These are phyloP conservation scores for Cacajao melanocephalus DNA, from an alignment of 2,797 vertebrate genomes.

Conservation along the genomic window DNA sequence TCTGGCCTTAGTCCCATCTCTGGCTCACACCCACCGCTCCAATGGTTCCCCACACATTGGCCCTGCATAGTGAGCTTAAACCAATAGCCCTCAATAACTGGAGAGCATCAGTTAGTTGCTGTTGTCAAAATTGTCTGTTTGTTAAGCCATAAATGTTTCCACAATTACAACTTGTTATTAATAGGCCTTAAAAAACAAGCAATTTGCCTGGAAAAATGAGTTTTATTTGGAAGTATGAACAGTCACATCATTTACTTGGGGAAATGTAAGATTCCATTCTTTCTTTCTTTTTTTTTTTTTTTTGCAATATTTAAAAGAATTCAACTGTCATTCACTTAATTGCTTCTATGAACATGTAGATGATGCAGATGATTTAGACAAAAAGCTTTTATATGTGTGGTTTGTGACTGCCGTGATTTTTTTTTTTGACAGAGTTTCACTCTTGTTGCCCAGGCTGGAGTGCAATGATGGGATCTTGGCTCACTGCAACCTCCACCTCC, in stretches of 20 bases:
- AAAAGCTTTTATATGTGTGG: conserved; percentile 31
- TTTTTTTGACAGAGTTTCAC: neutral
- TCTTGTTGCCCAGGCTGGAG: too few relatives aligned
- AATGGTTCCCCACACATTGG: neutral
- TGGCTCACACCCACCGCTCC: neutral
- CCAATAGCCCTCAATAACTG: neutral
- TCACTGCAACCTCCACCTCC: too few relatives aligned
- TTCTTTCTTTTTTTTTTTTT: neutral
- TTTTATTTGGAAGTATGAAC: conserved; percentile 15
- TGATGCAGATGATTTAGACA: conserved; percentile 26
- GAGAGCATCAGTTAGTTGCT: neutral
- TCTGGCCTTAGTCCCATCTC: neutral
- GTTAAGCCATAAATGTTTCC: neutral
- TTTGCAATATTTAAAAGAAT: neutral
- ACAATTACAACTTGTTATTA: neutral
- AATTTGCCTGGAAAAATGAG: neutral
- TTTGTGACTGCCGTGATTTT: conserved; percentile 19
- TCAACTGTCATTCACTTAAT: neutral
- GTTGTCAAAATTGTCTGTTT: neutral
- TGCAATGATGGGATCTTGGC: too few relatives aligned
- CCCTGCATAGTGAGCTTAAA: neutral
- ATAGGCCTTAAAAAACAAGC: neutral
- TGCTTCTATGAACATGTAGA: neutral
- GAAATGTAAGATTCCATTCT: neutral
- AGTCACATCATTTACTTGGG: neutral